Conservation (phyloP, 2,797 vertebrate species). For the Xiphophorus birchmanni region DNA sequence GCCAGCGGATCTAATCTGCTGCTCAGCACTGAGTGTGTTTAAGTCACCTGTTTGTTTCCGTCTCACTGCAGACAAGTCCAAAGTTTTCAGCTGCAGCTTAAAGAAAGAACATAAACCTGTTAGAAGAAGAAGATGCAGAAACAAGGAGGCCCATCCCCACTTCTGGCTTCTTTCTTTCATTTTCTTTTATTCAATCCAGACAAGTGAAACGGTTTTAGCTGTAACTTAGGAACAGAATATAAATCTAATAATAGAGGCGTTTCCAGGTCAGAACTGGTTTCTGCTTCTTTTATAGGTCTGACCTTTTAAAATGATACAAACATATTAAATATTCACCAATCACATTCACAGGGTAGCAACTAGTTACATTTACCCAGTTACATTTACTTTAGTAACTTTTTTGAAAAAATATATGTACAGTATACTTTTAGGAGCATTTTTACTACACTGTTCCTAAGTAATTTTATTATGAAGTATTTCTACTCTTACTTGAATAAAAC, state of each 20-base stretch:
- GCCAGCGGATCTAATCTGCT: conserved; percentile 44
- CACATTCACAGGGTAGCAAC: no score
- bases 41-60: conserved; percentile 20
- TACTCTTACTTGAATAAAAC: no score
- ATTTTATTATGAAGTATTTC: no score
- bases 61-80: conserved; percentile 2
- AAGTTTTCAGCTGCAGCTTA: neutral
- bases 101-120: neutral
- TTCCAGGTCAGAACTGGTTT: neutral
- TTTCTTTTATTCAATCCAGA: neutral
- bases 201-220: neutral
- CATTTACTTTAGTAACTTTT: no score
- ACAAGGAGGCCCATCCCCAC: neutral
- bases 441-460: no score
- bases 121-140: neutral
- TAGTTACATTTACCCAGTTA: no score
- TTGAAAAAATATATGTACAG: no score
- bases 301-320: neutral
- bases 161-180: neutral
- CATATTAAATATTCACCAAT: neutral
- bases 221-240: conserved; percentile 3
- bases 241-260: neutral
- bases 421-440: no score
- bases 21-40: conserved; percentile 33
- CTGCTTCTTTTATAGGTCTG: neutral